Percentiles rank a stretch among this genome's conserved stretches.
These are phyloP conservation scores for Gavia stellata DNA, from an alignment of 2,113 vertebrate species.

Conservation along the genomic window DNA sequence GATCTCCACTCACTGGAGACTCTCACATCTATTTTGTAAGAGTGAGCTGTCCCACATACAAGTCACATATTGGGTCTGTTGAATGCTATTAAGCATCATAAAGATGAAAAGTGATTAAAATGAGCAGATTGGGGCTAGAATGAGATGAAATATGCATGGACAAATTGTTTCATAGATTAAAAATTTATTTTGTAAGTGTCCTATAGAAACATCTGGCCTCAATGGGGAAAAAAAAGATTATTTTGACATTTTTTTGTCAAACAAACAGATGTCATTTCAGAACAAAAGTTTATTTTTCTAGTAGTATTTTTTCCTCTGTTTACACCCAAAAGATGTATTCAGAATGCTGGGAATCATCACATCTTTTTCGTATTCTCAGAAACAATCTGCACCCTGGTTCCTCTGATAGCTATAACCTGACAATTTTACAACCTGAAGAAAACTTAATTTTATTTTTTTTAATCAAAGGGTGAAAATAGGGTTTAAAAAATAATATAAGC, in stretches of 20 bases:
- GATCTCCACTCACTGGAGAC: neutral
- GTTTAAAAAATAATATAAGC: neutral
- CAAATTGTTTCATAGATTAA: constrained; percentile 53
- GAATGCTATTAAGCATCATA: neutral
- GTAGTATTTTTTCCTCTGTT: neutral
- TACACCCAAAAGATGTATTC: neutral
- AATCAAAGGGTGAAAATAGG: neutral
- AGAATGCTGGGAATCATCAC: neutral
- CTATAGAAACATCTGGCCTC: constrained; percentile 38
- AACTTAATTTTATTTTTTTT: neutral
- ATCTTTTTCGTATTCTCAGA: neutral
- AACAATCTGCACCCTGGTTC: neutral
- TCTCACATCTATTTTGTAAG: neutral
- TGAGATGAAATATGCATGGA: constrained; percentile 10
- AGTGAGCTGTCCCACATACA: constrained; percentile 7
- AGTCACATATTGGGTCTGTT: neutral
- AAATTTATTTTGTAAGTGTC: constrained; percentile 34
- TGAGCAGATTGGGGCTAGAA: constrained; percentile 36
- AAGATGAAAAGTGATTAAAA: constrained; percentile 44
- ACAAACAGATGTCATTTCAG: neutral
- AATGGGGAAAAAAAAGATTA: neutral
- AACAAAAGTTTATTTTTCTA: neutral
- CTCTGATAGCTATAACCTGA: neutral
- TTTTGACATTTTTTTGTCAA: neutral
- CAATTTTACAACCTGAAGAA: neutral